Evolutionary conservation across 2,888 invertebrate genomes (phyloP), one percentile per base, ranked within the genome.

Genomic region (Macrostomum cliftonense): DNA sequence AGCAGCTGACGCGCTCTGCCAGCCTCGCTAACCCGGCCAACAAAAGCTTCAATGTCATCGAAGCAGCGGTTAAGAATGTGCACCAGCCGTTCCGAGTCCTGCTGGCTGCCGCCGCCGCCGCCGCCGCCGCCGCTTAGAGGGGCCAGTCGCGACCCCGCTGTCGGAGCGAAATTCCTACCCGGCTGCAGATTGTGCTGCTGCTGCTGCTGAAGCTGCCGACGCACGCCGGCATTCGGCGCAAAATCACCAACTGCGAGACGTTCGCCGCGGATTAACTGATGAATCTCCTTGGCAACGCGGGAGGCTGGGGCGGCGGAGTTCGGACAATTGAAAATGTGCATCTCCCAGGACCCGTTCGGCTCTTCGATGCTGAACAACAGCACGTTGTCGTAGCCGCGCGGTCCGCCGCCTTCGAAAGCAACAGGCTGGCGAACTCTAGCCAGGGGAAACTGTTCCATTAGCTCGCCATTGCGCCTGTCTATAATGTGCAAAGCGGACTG

Each of bases 31-130:
- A 97, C 77, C 48, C 93, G 77, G 1, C 91, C 89, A 55, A 97
- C 93, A 72, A 97, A 97, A 71, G 91, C 87, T 71, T 97, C 97
- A 62, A 97, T 95, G 71, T 97, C 97, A 71, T 97, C 97, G 73
- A 97, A 97, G 70, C 95, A 97, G 63, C 84, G 83, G 71, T 88
- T 88, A 50, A 97, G 74, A 60, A 93, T 85, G 63, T 70, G 67
- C 65, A 46, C 38, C 12, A 42, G 40, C 13, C 46, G 38, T n/a
- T 46, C 46, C 12, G 46, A n/a, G 13, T n/a, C n/a, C 13, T 20
- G 19, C 16, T 45, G n/a, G n/a, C n/a, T n/a, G n/a, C n/a, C 44
- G 16, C 17, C 13, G 13, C n/a, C n/a, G n/a, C n/a, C n/a, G n/a
- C n/a, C 28, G 28, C 28, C 28, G 28, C 28, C 28, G 5, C 9